phyloP scores from a whole-genome alignment of 2,888 invertebrate species.

The Lamellibrachia satsuma region DNA sequence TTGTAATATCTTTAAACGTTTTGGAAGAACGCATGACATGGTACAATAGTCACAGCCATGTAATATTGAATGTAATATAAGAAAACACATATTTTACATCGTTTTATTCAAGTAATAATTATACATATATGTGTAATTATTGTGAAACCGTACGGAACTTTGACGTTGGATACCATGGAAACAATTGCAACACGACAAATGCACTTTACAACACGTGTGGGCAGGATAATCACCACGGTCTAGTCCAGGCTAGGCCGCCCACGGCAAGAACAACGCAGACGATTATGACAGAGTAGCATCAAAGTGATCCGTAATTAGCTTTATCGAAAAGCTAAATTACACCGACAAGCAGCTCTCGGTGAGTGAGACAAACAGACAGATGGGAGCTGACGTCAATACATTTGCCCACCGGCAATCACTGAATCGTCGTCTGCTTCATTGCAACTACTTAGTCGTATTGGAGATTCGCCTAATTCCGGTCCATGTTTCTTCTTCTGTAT shows the following conservation, averaged over 20 bases:
- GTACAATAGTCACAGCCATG: too few relatives aligned
- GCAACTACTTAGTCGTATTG: not conserved
- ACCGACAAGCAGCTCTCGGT: not conserved
- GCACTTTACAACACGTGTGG: not conserved
- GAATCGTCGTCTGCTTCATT: not conserved
- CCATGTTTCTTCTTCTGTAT: too few relatives aligned
- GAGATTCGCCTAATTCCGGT: not conserved
- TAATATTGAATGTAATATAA: too few relatives aligned
- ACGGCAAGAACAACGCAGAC: slow-evolving; percentile 3
- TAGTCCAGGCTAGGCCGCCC: not conserved
- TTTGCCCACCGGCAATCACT: not conserved
- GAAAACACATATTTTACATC: too few relatives aligned
- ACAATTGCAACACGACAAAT: not conserved
- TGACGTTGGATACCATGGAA: not conserved
- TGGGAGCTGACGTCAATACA: not conserved
- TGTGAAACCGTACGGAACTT: too few relatives aligned
- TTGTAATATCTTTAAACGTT: too few relatives aligned
- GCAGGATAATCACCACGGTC: not conserved
- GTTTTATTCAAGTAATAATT: too few relatives aligned
- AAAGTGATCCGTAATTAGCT: slow-evolving; percentile 10
- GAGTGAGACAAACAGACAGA: not conserved
- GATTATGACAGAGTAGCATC: slow-evolving; percentile 17
- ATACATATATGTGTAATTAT: too few relatives aligned
- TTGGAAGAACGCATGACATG: too few relatives aligned
- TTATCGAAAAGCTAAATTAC: not conserved